Base-by-base conservation (phyloP, 1,140 invertebrate species). In the Drosophila serrata region DNA sequence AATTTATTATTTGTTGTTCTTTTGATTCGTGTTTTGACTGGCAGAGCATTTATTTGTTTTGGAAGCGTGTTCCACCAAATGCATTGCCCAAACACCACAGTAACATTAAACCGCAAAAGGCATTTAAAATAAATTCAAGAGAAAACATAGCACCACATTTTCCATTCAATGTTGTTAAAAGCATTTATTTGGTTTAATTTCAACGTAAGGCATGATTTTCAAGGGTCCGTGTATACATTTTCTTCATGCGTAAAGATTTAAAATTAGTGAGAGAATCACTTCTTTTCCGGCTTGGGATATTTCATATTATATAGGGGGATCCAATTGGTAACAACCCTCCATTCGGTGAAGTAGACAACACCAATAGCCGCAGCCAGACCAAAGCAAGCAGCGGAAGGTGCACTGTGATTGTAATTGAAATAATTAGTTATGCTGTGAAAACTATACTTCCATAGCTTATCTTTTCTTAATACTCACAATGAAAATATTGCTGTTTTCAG, bases 401-500 rank as follows among this genome's bases (percentile, higher is more conserved):
- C 27, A 55, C 84, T 88, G 59, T 49, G 37, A 45, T 15, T 40
- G 59, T 48, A 39, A 27, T 33, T 15, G 9, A 15, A 17, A 27
- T 24, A 51, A 31, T 29, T 15, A 37, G 22, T 19, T n/a, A n/a
- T n/a, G n/a, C n/a, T n/a, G n/a, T n/a, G n/a, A n/a, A n/a, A n/a
- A n/a, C n/a, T n/a, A n/a, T n/a, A n/a, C n/a, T n/a, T n/a, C n/a
- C n/a, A n/a, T n/a, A n/a, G n/a, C n/a, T n/a, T n/a, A n/a, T n/a
- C n/a, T n/a, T n/a, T n/a, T n/a, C n/a, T n/a, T n/a, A n/a, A n/a
- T 43, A 88, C 80, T 78, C 49, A 87, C 82, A 87, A 87, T 12
- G 62, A 57, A 1, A 33, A 9, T 17, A 35, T 37, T 35, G 33
- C 72, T 61, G 15, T 31, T 29, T 62, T 73, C 46, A n/a, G 58